Evolutionary conservation across 2,113 vertebrate genomes (phyloP).

Genomic region (Sturnira hondurensis): DNA sequence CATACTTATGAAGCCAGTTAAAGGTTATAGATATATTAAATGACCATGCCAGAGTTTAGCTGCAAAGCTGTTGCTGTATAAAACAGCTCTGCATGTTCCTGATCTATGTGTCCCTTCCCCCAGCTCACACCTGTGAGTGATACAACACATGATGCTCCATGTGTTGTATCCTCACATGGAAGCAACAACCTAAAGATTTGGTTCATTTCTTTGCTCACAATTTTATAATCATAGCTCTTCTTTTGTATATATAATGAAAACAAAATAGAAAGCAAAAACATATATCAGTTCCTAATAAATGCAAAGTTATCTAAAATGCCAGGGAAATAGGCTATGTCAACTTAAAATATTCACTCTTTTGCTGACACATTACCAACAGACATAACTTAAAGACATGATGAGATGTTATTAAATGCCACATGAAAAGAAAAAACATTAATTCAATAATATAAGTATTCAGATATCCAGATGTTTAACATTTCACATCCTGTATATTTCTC

Average conservation of each 20-base stretch:
- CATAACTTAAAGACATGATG: not conserved
- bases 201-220: not conserved
- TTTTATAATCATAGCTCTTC: not conserved
- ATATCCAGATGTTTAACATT: not conserved
- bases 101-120: too few species aligned
- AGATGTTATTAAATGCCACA: not conserved
- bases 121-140: too few species aligned
- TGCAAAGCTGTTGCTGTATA: too few species aligned
- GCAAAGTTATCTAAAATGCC: not conserved
- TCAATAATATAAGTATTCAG: not conserved
- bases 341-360: constrained; percentile 13
- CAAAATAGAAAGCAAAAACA: not conserved
- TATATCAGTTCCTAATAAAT: not conserved
- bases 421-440: too few species aligned
- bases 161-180: not conserved
- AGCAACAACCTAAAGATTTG: not conserved
- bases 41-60: too few species aligned
- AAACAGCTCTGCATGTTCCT: too few species aligned
- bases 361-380: not conserved
- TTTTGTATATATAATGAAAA: not conserved
- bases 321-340: not conserved
- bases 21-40: too few species aligned
- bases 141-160: not conserved
- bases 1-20: too few species aligned
- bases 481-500: not conserved